phyloP scores from a whole-genome alignment of 35 echinoderm and acorn worm species.

The Amphiura filiformis region DNA sequence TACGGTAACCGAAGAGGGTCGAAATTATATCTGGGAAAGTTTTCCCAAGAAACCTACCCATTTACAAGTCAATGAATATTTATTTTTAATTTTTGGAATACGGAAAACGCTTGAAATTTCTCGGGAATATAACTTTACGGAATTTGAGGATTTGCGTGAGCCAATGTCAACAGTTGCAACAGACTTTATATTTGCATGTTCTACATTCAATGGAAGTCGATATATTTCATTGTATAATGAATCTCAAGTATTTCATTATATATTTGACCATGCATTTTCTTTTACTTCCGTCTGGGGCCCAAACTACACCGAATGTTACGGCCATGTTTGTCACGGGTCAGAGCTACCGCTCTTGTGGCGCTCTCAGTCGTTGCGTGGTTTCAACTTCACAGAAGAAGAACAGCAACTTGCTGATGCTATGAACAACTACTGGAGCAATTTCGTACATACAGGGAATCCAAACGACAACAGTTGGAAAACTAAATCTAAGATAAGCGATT shows the following conservation, averaged over 20 bases:
- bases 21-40: constrained; percentile 20
- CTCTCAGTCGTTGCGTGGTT: constrained; percentile 7
- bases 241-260: constrained; percentile 33
- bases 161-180: not conserved
- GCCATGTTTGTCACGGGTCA: constrained; percentile 38
- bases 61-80: not conserved
- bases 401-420: not conserved
- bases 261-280: constrained; percentile 62
- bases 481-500: not conserved
- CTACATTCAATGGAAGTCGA: not conserved
- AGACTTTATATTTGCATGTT: not conserved
- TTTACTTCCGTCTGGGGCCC: constrained; percentile 26
- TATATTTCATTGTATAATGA: not conserved
- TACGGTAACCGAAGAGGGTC: constrained; percentile 27
- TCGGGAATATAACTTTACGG: not conserved
- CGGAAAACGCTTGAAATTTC: not conserved
- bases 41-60: constrained; percentile 15
- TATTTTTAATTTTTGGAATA: not conserved
- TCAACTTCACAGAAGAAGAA: constrained; percentile 20
- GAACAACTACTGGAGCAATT: constrained; percentile 40
- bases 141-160: not conserved
- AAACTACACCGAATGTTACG: not conserved
- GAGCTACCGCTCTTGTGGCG: constrained; percentile 49
- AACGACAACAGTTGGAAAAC: not conserved
- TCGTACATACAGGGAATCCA: constrained; percentile 49